These are phyloP conservation scores for Abscondita cerata DNA, from an alignment of 2,888 invertebrate genomes.

Conservation along the genomic window DNA sequence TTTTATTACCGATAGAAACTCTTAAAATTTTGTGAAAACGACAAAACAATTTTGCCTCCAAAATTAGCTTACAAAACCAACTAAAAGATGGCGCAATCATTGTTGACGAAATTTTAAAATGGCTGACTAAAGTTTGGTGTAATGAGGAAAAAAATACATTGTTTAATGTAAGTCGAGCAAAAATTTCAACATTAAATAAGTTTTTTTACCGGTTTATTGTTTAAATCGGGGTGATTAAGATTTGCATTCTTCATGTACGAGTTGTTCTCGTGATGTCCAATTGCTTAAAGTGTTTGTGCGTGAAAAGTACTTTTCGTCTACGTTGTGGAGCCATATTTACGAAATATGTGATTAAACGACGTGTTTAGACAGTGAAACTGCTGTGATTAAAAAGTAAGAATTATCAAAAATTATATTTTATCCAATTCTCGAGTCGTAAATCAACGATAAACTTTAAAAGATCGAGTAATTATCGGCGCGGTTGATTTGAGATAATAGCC, in stretches of 20 bases:
- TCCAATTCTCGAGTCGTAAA: neutral
- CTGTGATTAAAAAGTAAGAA: conserved; percentile 54
- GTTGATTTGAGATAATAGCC: conserved; percentile 9
- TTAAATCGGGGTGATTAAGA: conserved; percentile 8
- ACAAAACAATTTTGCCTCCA: conserved; percentile 24
- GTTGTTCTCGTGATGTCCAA: conserved; percentile 21
- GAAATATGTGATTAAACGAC: conserved; percentile 52
- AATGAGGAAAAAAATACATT: conserved; percentile 59
- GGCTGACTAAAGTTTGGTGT: conserved; percentile 74
- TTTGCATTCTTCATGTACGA: conserved; percentile 10
- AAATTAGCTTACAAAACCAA: neutral
- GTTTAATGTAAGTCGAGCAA: conserved; percentile 49
- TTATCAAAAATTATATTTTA: conserved; percentile 5
- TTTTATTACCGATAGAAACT: too few species aligned
- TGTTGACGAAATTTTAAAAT: conserved; percentile 71
- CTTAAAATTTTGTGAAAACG: too few species aligned
- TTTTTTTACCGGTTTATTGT: conserved; percentile 11
- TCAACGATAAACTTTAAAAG: neutral
- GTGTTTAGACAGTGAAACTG: conserved; percentile 9
- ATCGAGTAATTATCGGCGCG: conserved; percentile 13
- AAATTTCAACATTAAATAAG: neutral
- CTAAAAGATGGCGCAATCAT: conserved; percentile 69
- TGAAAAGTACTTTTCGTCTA: conserved; percentile 25
- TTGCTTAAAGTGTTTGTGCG: conserved; percentile 38
- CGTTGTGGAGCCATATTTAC: conserved; percentile 72